Evolutionary conservation across 2,888 invertebrate genomes (phyloP).

Genomic region (Euclidia mi): DNA sequence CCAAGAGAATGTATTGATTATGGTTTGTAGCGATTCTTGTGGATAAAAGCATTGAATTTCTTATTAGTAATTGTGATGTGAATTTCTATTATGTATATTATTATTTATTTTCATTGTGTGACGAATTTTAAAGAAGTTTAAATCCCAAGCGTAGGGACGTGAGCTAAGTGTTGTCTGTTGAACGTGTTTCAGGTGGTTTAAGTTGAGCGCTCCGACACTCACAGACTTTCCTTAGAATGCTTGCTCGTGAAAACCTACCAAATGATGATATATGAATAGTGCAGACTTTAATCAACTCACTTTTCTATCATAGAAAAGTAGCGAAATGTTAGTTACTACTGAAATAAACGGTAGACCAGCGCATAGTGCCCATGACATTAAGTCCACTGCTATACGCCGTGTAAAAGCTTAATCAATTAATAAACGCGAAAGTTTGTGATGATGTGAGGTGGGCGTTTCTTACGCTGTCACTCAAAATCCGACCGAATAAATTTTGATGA

Average conservation of each 20-base stretch:
- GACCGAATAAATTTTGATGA: no score
- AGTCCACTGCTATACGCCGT: no score
- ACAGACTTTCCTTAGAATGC: neutral
- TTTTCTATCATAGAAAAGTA: no score
- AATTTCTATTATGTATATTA: neutral
- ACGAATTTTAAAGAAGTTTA: no score
- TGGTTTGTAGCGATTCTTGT: conserved; percentile 25
- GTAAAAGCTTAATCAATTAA: no score
- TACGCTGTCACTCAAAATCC: no score
- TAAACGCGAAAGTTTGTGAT: no score
- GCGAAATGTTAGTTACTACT: no score
- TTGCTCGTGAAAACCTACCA: neutral
- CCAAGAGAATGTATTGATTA: conserved; percentile 46
- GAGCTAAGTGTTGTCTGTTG: neutral
- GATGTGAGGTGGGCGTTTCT: no score
- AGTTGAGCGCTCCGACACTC: conserved; percentile 4
- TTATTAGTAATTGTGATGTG: conserved; percentile 1
- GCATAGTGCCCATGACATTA: no score
- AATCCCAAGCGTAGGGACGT: neutral
- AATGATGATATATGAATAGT: neutral
- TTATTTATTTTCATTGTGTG: neutral
- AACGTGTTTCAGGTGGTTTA: neutral
- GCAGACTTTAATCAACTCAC: neutral
- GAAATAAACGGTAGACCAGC: no score
- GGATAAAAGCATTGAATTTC: conserved; percentile 40